Evolutionary conservation across 2,888 invertebrate species (phyloP).

Genomic region (Strigamia maritima): DNA sequence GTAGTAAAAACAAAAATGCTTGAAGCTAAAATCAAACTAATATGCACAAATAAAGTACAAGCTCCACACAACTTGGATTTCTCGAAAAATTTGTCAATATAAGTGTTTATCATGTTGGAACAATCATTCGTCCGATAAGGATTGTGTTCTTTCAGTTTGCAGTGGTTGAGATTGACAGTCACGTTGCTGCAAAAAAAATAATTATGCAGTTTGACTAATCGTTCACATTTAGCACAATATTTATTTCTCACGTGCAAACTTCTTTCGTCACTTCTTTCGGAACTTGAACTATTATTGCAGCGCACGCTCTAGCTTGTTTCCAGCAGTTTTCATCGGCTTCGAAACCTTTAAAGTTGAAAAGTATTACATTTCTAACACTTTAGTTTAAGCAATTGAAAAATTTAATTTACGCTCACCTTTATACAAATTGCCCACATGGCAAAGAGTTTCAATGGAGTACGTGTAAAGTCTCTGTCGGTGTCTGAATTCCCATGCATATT

Average conservation of each 20-base stretch:
- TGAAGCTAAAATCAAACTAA: constrained; percentile 7
- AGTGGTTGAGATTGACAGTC: background rate
- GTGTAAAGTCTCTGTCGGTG: constrained; percentile 3
- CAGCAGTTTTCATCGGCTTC: background rate
- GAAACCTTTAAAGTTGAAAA: background rate
- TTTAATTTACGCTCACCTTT: background rate
- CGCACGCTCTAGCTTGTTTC: background rate
- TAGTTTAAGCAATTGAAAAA: background rate
- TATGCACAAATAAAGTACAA: background rate
- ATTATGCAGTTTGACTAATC: background rate
- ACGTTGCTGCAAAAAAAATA: background rate
- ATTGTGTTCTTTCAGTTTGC: background rate
- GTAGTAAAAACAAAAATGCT: background rate
- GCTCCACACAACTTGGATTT: background rate
- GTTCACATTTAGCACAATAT: background rate
- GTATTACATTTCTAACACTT: background rate
- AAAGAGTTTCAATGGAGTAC: background rate
- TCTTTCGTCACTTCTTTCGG: background rate
- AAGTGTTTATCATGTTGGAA: background rate
- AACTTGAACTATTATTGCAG: background rate
- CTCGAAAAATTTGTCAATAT: background rate
- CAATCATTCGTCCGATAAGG: background rate
- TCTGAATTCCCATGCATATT: background rate
- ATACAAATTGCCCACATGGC: background rate
- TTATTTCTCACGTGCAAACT: background rate